A percentile compares a stretch with the other conserved stretches of the same genome.
Conservation (phyloP, 2,888 invertebrate genomes). For the Phymatocera aterrima region DNA sequence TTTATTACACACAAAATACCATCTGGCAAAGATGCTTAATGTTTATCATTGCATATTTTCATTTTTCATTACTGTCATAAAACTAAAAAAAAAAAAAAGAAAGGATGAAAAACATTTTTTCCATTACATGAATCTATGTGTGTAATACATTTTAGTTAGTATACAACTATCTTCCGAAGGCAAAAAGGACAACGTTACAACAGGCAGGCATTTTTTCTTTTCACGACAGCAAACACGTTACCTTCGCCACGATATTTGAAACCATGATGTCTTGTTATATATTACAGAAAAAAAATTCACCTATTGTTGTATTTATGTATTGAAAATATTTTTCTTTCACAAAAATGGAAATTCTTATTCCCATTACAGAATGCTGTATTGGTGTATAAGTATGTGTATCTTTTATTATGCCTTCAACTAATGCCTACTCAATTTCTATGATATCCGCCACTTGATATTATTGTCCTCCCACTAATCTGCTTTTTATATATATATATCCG, state of each 20-base stretch:
- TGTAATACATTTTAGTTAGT: neutral
- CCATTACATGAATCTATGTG: neutral
- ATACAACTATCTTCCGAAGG: slow-evolving; percentile 13
- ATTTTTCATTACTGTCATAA: neutral
- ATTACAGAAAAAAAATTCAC: slow-evolving; percentile 13
- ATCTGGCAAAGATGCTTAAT: slow-evolving; percentile 28
- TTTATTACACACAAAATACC: slow-evolving; percentile 10
- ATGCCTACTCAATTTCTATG: slow-evolving; percentile 43
- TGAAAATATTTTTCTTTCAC: slow-evolving; percentile 20
- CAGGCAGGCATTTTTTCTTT: slow-evolving; percentile 9
- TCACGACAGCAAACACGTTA: slow-evolving; percentile 22
- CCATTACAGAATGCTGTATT: slow-evolving; percentile 32
- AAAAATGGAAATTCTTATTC: slow-evolving; percentile 6
- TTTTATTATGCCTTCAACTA: slow-evolving; percentile 26
- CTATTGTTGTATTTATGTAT: neutral
- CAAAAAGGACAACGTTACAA: slow-evolving; percentile 41
- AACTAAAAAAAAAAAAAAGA: slow-evolving; percentile 1
- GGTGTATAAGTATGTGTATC: too few species aligned
- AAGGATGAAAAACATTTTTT: too few species aligned
- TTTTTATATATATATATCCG: slow-evolving; percentile 49
- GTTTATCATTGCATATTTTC: neutral
- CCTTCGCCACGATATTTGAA: slow-evolving; percentile 10
- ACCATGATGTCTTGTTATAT: slow-evolving; percentile 7
- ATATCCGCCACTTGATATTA: slow-evolving; percentile 51
- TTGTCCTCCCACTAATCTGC: slow-evolving; percentile 61